phyloP scores from a whole-genome alignment of 2,113 vertebrate genomes.

The Merops nubicus region DNA sequence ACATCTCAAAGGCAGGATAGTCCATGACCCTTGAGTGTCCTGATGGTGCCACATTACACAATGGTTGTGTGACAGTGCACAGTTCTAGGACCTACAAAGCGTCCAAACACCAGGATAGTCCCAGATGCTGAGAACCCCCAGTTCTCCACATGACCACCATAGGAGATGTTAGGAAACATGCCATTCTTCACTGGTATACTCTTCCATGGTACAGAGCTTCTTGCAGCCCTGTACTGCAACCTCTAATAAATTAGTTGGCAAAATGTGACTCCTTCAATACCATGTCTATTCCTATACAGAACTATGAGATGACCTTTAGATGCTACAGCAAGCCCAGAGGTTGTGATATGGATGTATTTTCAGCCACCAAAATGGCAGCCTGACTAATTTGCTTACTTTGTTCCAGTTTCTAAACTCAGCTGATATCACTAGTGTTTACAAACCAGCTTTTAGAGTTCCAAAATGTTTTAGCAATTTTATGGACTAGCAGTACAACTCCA shows the following conservation, averaged over 20 bases:
- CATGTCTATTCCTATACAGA: fast-evolving
- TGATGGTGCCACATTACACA: background rate
- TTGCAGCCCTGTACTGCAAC: background rate
- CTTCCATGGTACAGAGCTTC: fast-evolving
- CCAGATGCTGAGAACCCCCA: fast-evolving
- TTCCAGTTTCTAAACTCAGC: background rate
- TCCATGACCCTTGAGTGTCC: fast-evolving
- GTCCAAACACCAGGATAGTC: background rate
- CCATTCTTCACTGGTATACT: background rate
- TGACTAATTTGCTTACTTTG: background rate
- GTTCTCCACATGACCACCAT: fast-evolving
- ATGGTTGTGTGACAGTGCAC: background rate
- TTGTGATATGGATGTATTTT: background rate
- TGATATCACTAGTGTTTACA: background rate
- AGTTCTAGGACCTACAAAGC: background rate
- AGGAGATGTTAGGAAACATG: background rate
- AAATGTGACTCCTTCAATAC: background rate
- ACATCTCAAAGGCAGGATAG: background rate
- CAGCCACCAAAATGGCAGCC: background rate
- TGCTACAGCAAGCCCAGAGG: background rate
- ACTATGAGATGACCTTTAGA: background rate
- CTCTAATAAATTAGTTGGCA: background rate
- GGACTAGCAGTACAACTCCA: background rate
- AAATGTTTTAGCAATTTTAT: constrained; percentile 10
- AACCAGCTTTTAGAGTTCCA: background rate